Base-by-base conservation (phyloP, 2,888 invertebrate genomes). In the Ichneumon xanthorius region DNA sequence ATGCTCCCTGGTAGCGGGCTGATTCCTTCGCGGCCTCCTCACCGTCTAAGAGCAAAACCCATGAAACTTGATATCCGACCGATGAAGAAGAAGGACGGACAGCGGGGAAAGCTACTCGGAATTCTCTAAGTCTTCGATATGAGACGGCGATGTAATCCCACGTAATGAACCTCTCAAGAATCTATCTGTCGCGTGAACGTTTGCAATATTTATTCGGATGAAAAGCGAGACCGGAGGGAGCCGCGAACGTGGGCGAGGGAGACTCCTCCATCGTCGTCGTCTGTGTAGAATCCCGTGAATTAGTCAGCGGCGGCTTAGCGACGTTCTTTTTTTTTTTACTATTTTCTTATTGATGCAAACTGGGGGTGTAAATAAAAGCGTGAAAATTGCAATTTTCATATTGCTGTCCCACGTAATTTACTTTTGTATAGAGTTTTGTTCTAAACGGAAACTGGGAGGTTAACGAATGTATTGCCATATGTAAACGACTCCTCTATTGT, bases 121-220 rank as follows among this genome's bases (percentile, higher is more conserved):
- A 89, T 91, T 91, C 82, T 63, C 90, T 91, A 92, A 92, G 90
- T 91, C 92, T 87, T 88, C 92, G 92, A 92, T 92, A 92, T 92
- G 92, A 92, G 90, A 80, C 88, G 88, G 84, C 89, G 87, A 87
- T 65, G 91, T 92, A 92, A 92, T 92, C 92, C 92, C 68, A 71
- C 90, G 91, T 92, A 92, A 92, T 92, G 92, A 92, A 92, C 90
- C 89, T 91, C 90, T 90, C 90, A 90, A 91, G 92, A 90, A 88
- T 90, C 73, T 19, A 45, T 16, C 40, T 67, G 90, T 89, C 89
- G 88, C 86, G 88, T 87, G 87, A 84, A 88, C 89, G 88, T 88
- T 90, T 91, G 90, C 91, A 92, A 92, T 92, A 91, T 92, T 91
- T 90, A 90, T 92, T 88, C 88, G 87, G 88, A 86, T 87, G 90